phyloP scores from a whole-genome alignment of 2,113 vertebrate species.

The Anarrhichthys ocellatus region DNA sequence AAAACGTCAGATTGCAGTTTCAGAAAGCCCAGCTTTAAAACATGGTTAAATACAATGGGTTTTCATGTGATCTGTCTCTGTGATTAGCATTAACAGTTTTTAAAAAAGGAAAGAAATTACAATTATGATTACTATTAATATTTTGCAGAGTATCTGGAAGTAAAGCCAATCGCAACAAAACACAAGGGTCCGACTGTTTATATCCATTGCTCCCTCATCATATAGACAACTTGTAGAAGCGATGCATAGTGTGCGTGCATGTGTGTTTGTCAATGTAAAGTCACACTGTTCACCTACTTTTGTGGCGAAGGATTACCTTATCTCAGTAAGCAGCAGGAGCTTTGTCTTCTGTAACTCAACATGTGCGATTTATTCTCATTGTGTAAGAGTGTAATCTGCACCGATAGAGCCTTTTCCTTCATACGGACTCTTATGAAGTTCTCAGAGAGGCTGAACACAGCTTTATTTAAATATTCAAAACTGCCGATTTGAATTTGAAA shows the following conservation, averaged over 20 bases:
- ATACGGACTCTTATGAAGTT: conserved; percentile 61
- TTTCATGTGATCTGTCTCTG: background rate
- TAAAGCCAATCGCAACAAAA: background rate
- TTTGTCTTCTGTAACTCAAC: conserved; percentile 71
- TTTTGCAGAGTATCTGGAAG: background rate
- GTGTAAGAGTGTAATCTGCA: conserved; percentile 67
- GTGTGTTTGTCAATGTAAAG: conserved; percentile 48
- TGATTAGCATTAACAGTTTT: background rate
- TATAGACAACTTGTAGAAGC: conserved; percentile 25
- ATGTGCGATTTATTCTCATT: conserved; percentile 73
- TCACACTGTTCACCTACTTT: conserved; percentile 57
- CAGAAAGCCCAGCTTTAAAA: background rate
- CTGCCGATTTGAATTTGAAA: conserved; percentile 69
- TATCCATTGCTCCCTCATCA: background rate
- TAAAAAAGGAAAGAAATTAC: background rate
- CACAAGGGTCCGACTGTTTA: background rate
- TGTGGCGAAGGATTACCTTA: conserved; percentile 76
- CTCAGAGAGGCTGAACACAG: conserved; percentile 47
- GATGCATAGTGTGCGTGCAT: conserved; percentile 26
- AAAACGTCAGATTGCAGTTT: background rate
- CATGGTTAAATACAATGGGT: background rate
- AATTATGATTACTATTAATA: background rate
- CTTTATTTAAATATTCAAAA: conserved; percentile 77
- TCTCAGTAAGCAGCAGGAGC: conserved; percentile 70
- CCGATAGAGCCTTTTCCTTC: conserved; percentile 61